Evolutionary conservation across 2,888 invertebrate species (phyloP).

Genomic region (Diloba caeruleocephala): DNA sequence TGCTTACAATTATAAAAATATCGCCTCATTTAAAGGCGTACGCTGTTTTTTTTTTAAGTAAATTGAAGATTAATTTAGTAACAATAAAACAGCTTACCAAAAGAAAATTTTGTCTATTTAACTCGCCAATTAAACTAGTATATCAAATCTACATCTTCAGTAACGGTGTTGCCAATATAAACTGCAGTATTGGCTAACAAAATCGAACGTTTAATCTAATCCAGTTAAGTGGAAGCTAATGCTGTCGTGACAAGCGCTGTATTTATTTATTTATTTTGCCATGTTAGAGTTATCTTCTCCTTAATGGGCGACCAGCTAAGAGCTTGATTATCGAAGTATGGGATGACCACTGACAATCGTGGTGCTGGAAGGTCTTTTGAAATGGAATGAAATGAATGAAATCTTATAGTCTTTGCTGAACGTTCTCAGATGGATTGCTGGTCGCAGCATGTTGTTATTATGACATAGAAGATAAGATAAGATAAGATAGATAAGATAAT

Average conservation of each 20-base stretch:
- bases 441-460: too few species aligned
- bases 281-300: conserved; percentile 68
- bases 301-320: conserved; percentile 79
- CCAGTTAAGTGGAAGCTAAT: conserved; percentile 81
- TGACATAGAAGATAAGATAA: too few species aligned
- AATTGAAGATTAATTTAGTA: too few species aligned
- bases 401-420: too few species aligned
- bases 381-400: too few species aligned
- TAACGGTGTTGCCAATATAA: conserved; percentile 46
- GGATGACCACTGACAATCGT: conserved; percentile 30
- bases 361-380: background rate
- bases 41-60: too few species aligned
- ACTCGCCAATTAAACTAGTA: conserved; percentile 30
- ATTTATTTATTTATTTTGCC: conserved; percentile 74
- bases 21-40: too few species aligned
- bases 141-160: conserved; percentile 43
- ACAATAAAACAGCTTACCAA: too few species aligned
- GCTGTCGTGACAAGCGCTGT: conserved; percentile 74
- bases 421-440: too few species aligned
- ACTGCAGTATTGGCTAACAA: conserved; percentile 50
- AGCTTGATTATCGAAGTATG: conserved; percentile 67
- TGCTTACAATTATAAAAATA: too few species aligned
- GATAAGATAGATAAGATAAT: too few species aligned
- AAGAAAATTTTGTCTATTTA: conserved; percentile 1
- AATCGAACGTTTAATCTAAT: conserved; percentile 72